Evolutionary conservation across 1,140 invertebrate genomes (phyloP).

Genomic region (Drosophila navojoa): DNA sequence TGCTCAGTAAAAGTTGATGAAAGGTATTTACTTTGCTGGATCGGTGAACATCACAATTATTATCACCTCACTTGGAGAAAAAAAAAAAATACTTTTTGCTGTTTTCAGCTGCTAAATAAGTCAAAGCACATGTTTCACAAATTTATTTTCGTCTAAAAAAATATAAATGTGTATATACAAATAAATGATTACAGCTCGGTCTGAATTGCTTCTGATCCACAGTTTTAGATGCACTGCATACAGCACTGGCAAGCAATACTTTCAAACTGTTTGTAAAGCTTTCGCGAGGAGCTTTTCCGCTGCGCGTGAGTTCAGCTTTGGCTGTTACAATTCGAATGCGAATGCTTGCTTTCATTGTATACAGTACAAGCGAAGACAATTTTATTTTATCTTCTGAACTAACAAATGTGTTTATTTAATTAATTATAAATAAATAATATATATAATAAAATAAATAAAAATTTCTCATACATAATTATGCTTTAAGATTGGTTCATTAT

Average conservation of each 20-base stretch:
- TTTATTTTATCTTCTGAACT: too few relatives aligned
- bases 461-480: neutral
- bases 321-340: constrained; percentile 18
- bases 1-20: too few relatives aligned
- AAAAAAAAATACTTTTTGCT: neutral
- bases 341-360: neutral
- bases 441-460: neutral
- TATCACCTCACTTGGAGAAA: neutral
- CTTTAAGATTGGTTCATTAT: too few relatives aligned
- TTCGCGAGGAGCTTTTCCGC: constrained; percentile 10
- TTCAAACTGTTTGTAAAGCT: constrained; percentile 22
- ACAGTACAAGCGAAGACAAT: too few relatives aligned
- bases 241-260: neutral
- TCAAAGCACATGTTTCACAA: neutral
- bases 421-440: too few relatives aligned
- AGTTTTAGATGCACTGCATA: constrained; percentile 16
- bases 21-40: too few relatives aligned
- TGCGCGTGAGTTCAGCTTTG: constrained; percentile 6
- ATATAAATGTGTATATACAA: neutral
- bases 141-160: neutral
- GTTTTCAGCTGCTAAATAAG: neutral
- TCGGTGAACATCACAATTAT: neutral
- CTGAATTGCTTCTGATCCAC: neutral
- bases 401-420: too few relatives aligned
- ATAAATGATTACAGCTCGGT: constrained; percentile 9